Conservation (phyloP, 2,888 invertebrate genomes). For the Phortica magna region DNA sequence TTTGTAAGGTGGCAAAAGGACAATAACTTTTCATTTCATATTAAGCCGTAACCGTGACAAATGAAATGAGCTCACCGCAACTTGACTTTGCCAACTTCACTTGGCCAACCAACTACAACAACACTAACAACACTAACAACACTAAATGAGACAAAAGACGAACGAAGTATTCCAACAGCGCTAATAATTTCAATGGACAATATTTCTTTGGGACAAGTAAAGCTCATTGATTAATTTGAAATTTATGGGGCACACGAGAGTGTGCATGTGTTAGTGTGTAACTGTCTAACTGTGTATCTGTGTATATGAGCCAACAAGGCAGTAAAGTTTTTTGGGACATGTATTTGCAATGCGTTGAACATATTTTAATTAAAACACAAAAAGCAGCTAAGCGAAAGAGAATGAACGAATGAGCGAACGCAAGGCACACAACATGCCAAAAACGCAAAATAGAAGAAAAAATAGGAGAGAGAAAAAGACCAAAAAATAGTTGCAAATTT, state of each 20-base stretch:
- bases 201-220: slow-evolving; percentile 44
- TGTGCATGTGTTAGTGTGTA: slow-evolving; percentile 35
- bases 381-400: slow-evolving; percentile 24
- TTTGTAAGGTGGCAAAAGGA: slow-evolving; percentile 14
- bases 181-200: background rate
- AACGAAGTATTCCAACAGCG: background rate
- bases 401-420: slow-evolving; percentile 2
- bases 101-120: background rate
- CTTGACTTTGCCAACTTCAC: background rate
- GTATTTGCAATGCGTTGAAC: slow-evolving; percentile 53
- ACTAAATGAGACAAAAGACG: background rate
- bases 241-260: slow-evolving; percentile 60
- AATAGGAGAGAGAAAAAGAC: slow-evolving; percentile 25
- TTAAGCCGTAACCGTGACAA: slow-evolving; percentile 12
- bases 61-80: slow-evolving; percentile 13
- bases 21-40: slow-evolving; percentile 16
- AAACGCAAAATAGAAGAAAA: too few species aligned
- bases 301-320: background rate
- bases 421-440: background rate
- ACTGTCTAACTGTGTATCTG: slow-evolving; percentile 38
- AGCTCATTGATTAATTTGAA: slow-evolving; percentile 72
- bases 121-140: background rate
- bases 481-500: slow-evolving; percentile 64
- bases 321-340: background rate
- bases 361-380: slow-evolving; percentile 65